Evolutionary conservation across 2,888 invertebrate genomes (phyloP).

Genomic region (Drosophila nigritarsus): DNA sequence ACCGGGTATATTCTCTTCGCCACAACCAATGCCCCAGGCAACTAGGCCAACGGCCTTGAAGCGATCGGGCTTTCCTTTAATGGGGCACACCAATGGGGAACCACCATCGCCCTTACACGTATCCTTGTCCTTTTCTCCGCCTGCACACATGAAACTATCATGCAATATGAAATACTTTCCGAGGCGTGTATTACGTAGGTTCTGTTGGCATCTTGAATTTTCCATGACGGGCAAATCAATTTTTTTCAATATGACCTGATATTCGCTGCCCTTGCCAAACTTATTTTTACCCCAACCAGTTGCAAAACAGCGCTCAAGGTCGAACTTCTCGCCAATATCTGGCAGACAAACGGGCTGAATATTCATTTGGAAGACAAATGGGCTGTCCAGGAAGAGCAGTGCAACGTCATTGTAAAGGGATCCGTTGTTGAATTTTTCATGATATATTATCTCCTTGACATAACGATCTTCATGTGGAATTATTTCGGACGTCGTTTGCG

Average conservation of each 20-base stretch:
- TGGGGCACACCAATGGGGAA: slow-evolving; percentile 91
- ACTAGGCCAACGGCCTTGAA: slow-evolving; percentile 88
- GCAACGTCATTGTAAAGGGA: slow-evolving; percentile 91
- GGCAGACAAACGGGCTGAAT: slow-evolving; percentile 90
- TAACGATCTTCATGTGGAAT: slow-evolving; percentile 89
- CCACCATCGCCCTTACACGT: slow-evolving; percentile 93
- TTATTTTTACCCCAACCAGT: slow-evolving; percentile 84
- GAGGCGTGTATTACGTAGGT: slow-evolving; percentile 88
- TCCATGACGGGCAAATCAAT: slow-evolving; percentile 90
- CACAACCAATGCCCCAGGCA: slow-evolving; percentile 94
- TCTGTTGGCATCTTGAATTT: slow-evolving; percentile 84
- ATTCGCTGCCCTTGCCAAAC: slow-evolving; percentile 85
- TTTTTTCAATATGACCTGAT: slow-evolving; percentile 89
- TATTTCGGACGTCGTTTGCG: slow-evolving; percentile 89
- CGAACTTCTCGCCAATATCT: slow-evolving; percentile 84
- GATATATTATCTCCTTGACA: slow-evolving; percentile 87
- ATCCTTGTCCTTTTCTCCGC: slow-evolving; percentile 90
- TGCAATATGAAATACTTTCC: slow-evolving; percentile 89
- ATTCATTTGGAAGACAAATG: slow-evolving; percentile 88
- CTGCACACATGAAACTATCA: slow-evolving; percentile 91
- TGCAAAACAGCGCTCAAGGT: slow-evolving; percentile 77
- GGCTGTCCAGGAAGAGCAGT: slow-evolving; percentile 88
- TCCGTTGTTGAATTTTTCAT: slow-evolving; percentile 88
- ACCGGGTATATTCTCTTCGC: slow-evolving; percentile 88
- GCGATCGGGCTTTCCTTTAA: slow-evolving; percentile 82